A percentile compares a stretch with the other conserved stretches of the same genome.
Conservation (phyloP, 1,140 invertebrate species). For the Leptinotarsa lineolata region DNA sequence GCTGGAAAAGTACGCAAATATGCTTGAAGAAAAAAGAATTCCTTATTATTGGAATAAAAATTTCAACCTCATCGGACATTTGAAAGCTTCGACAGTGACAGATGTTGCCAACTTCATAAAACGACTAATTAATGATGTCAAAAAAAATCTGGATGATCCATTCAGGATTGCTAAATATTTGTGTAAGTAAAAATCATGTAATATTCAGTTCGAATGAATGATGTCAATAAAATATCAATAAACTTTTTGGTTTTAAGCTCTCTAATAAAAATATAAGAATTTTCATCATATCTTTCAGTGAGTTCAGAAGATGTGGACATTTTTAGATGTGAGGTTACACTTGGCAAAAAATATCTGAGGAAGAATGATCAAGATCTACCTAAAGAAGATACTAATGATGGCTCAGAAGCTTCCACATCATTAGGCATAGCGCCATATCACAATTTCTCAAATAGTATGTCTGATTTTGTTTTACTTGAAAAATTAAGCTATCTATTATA, state of each 20-base stretch:
- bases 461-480: background rate
- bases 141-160: slow-evolving; percentile 31
- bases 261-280: too few relatives aligned
- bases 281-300: slow-evolving; percentile 27
- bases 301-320: slow-evolving; percentile 22
- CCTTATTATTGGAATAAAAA: slow-evolving; percentile 58
- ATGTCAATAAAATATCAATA: too few relatives aligned
- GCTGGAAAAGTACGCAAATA: slow-evolving; percentile 55
- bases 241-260: too few relatives aligned
- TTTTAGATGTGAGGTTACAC: slow-evolving; percentile 25
- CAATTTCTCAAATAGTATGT: background rate
- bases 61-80: slow-evolving; percentile 52
- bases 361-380: background rate
- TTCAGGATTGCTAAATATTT: slow-evolving; percentile 38
- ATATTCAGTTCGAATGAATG: too few relatives aligned
- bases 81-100: slow-evolving; percentile 28
- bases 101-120: slow-evolving; percentile 30
- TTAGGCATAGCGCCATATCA: background rate
- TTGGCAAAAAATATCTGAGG: slow-evolving; percentile 27
- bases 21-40: slow-evolving; percentile 53
- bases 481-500: slow-evolving; percentile 4
- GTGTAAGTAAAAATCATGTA: slow-evolving; percentile 33
- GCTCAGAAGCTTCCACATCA: too few relatives aligned
- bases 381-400: background rate
- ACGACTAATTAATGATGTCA: slow-evolving; percentile 32